Percentiles rank a stretch among this genome's conserved stretches.
phyloP scores from a whole-genome alignment of 2,888 invertebrate genomes.

The Harpagoxenus sublaevis region DNA sequence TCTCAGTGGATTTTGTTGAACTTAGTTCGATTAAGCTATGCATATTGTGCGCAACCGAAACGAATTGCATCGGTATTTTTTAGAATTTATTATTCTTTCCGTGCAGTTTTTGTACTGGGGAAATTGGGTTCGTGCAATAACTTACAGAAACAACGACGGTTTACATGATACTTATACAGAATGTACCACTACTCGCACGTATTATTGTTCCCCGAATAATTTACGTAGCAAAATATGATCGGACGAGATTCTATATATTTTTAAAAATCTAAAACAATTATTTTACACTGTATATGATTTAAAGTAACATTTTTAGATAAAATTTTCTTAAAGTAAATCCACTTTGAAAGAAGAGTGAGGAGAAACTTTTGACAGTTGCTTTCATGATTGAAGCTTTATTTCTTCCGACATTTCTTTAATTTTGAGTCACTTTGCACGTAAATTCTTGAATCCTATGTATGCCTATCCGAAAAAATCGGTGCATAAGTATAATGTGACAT shows the following conservation, averaged over 20 bases:
- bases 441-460: background rate
- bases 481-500: conserved; percentile 68
- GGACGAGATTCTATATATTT: background rate
- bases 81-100: conserved; percentile 29
- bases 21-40: conserved; percentile 33
- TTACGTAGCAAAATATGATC: background rate
- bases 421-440: background rate
- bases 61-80: conserved; percentile 35
- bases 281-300: background rate
- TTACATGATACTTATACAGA: conserved; percentile 1
- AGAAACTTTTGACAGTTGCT: no score
- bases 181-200: background rate
- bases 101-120: conserved; percentile 1
- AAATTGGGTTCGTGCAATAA: conserved; percentile 23
- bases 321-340: background rate
- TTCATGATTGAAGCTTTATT: background rate
- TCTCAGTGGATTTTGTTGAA: conserved; percentile 31
- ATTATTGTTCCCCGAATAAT: background rate
- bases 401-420: background rate
- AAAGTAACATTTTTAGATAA: background rate
- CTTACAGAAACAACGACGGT: background rate
- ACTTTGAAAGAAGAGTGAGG: background rate
- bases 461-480: conserved; percentile 37
- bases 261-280: background rate
- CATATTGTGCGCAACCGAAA: conserved; percentile 21